phyloP scores from a whole-genome alignment of 2,113 vertebrate species.

The Eulemur rufifrons region DNA sequence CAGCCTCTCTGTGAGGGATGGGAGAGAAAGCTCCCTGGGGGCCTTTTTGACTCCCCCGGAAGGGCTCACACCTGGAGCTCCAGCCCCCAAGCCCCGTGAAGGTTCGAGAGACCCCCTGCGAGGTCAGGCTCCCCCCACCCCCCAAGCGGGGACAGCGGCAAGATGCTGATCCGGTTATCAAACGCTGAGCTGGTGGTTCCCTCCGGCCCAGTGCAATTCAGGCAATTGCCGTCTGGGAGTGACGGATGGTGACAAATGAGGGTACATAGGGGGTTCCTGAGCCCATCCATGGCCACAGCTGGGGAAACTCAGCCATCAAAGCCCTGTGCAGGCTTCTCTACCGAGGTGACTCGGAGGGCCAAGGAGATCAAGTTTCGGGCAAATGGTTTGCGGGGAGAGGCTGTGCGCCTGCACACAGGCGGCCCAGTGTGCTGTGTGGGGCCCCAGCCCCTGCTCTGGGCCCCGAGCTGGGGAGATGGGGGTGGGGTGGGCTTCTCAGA shows the following conservation, averaged over 20 bases:
- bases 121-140: conserved; percentile 47
- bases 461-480: background rate
- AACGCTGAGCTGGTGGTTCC: conserved; percentile 56
- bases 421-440: conserved; percentile 31
- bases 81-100: background rate
- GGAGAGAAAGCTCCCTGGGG: background rate
- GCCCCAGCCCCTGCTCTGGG: conserved; percentile 33
- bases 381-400: conserved; percentile 57
- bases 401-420: background rate
- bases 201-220: conserved; percentile 1
- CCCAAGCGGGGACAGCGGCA: conserved; percentile 43
- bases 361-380: conserved; percentile 82
- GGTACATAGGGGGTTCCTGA: conserved; percentile 73
- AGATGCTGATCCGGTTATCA: conserved; percentile 66
- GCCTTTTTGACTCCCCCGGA: background rate
- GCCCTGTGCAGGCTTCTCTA: background rate
- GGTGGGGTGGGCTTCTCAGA: conserved; percentile 31
- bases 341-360: conserved; percentile 79
- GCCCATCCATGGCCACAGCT: conserved; percentile 64
- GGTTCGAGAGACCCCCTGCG: background rate
- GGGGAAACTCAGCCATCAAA: conserved; percentile 76
- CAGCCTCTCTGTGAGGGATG: background rate
- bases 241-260: conserved; percentile 81
- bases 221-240: background rate
- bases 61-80: background rate